A percentile compares a stretch with the other conserved stretches of the same genome.
Evolutionary conservation across 1,140 invertebrate species (phyloP).

Genomic region (Ceratina japonica): DNA sequence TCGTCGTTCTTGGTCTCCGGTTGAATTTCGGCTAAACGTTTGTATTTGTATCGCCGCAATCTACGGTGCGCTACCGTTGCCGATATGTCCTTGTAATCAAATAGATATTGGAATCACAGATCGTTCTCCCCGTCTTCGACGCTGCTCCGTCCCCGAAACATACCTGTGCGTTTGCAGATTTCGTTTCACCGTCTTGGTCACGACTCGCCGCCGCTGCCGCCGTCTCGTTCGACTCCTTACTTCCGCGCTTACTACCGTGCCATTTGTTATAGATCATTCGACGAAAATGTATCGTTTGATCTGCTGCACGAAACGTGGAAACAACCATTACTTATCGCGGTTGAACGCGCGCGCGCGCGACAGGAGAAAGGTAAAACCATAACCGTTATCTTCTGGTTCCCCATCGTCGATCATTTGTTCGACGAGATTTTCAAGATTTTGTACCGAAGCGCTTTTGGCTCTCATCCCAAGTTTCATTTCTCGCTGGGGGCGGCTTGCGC

Average conservation of each 20-base stretch:
- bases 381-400: conserved; percentile 46
- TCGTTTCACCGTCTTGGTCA: not conserved
- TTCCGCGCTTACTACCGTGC: conserved; percentile 40
- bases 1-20: no score
- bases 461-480: conserved; percentile 11
- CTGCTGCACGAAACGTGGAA: conserved; percentile 24
- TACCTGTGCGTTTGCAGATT: not conserved
- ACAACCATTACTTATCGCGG: not conserved
- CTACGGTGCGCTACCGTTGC: not conserved
- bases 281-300: conserved; percentile 43
- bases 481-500: no score
- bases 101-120: not conserved
- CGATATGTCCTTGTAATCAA: not conserved
- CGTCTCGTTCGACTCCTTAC: not conserved
- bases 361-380: not conserved
- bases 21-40: not conserved
- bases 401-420: conserved; percentile 49
- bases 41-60: not conserved
- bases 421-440: conserved; percentile 54
- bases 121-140: no score
- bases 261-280: conserved; percentile 50
- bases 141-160: not conserved
- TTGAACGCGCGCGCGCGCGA: no score
- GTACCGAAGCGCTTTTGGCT: conserved; percentile 51
- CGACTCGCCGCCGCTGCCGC: not conserved